Evolutionary conservation across 2,888 invertebrate genomes (phyloP).

Genomic region (Coenonympha arcania): DNA sequence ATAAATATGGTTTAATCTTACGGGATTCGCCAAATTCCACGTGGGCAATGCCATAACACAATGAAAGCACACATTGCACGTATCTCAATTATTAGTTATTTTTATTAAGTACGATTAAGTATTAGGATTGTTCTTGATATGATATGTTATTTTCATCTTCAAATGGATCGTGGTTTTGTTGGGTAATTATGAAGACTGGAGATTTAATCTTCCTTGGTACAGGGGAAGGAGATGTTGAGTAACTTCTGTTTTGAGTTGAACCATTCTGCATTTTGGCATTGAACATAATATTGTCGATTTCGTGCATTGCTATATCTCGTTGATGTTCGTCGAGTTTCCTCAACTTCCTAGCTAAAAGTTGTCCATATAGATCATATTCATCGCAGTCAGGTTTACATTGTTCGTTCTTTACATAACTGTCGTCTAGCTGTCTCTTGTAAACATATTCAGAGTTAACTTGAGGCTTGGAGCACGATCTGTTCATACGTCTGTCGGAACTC

Average conservation of each 20-base stretch:
- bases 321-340: slow-evolving; percentile 59
- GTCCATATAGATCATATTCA: slow-evolving; percentile 60
- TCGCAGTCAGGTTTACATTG: slow-evolving; percentile 39
- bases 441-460: slow-evolving; percentile 17
- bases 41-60: too few relatives aligned
- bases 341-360: slow-evolving; percentile 59
- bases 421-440: slow-evolving; percentile 32
- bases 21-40: too few relatives aligned
- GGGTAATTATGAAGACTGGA: slow-evolving; percentile 50
- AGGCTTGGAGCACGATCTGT: slow-evolving; percentile 16
- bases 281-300: slow-evolving; percentile 65
- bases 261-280: slow-evolving; percentile 52
- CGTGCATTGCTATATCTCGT: slow-evolving; percentile 63
- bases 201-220: slow-evolving; percentile 46
- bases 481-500: slow-evolving; percentile 13
- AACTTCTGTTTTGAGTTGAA: slow-evolving; percentile 35
- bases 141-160: slow-evolving; percentile 52
- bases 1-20: too few relatives aligned
- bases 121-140: slow-evolving; percentile 36
- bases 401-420: slow-evolving; percentile 26
- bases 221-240: slow-evolving; percentile 43
- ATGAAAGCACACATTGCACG: background rate
- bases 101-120: too few relatives aligned
- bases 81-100: too few relatives aligned
- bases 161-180: slow-evolving; percentile 40